These are phyloP conservation scores for Holothuria scabra DNA, from an alignment of 53 echinoderm and acorn worm genomes.

Conservation along the genomic window DNA sequence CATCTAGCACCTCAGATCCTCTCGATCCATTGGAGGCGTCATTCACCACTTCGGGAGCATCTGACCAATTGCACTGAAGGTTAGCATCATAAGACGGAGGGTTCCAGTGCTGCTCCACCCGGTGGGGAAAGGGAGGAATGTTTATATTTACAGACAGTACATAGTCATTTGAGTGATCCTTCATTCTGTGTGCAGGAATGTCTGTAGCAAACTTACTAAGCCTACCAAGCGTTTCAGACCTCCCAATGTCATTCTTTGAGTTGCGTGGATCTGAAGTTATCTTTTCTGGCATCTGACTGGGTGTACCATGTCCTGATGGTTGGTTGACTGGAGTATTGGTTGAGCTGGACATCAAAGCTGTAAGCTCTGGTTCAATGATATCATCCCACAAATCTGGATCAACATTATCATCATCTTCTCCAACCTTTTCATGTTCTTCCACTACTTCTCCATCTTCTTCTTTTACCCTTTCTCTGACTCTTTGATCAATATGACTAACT, in stretches of 20 bases:
- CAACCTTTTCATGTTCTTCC: constrained; percentile 45
- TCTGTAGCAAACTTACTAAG: constrained; percentile 3
- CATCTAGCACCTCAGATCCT: not conserved
- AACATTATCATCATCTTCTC: constrained; percentile 7
- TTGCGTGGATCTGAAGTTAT: not conserved
- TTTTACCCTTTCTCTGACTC: not conserved
- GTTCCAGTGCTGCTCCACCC: constrained; percentile 25
- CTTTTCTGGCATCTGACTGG: not conserved
- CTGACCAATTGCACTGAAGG: not conserved
- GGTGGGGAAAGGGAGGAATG: constrained; percentile 40
- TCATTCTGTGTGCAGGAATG: constrained; percentile 7
- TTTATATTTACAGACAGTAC: constrained; percentile 50
- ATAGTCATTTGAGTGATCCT: constrained; percentile 46
- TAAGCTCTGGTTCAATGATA: constrained; percentile 70
- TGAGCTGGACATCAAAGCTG: constrained; percentile 70
- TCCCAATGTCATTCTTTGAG: not conserved
- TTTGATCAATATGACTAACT: not conserved
- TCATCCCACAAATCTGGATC: constrained; percentile 80
- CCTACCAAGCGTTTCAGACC: not conserved
- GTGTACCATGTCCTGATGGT: not conserved
- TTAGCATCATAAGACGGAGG: not conserved
- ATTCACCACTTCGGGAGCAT: not conserved
- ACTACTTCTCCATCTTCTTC: constrained; percentile 56
- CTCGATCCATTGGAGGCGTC: too few relatives aligned
- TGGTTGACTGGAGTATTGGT: constrained; percentile 24